These are phyloP conservation scores for Trematocara caparti DNA, from an alignment of 2,797 vertebrate species.

Conservation along the genomic window DNA sequence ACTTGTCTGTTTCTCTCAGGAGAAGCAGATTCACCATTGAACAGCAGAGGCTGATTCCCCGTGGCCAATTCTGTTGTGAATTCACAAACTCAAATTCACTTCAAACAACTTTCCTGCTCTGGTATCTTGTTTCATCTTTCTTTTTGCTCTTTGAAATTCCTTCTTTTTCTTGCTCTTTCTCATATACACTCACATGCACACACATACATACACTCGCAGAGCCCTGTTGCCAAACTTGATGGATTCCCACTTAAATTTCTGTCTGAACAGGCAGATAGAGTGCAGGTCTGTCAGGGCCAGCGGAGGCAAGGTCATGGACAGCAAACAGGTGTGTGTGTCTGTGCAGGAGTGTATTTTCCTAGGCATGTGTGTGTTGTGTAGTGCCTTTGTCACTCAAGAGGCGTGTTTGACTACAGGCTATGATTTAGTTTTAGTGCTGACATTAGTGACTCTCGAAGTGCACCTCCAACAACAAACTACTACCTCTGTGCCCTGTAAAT, in stretches of 20 bases:
- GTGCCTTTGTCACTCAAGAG: slow-evolving; percentile 5
- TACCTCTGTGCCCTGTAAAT: slow-evolving; percentile 45
- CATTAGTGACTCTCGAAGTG: slow-evolving; percentile 53
- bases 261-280: slow-evolving; percentile 18
- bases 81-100: slow-evolving; percentile 3
- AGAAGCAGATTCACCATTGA: not conserved
- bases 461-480: slow-evolving; percentile 45
- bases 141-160: not conserved
- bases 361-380: not conserved
- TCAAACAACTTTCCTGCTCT: not conserved
- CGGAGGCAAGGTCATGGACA: slow-evolving; percentile 3
- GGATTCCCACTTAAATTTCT: slow-evolving; percentile 22
- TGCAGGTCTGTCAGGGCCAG: slow-evolving; percentile 48
- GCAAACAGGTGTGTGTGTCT: slow-evolving; percentile 49
- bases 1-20: not conserved
- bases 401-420: slow-evolving; percentile 23
- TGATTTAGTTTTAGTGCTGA: slow-evolving; percentile 58
- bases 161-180: not conserved
- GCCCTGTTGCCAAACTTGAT: slow-evolving; percentile 6
- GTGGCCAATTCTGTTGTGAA: not conserved
- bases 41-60: slow-evolving; percentile 13
- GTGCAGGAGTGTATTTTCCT: not conserved
- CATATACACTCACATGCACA: not conserved
- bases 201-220: not conserved
- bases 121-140: not conserved